Evolutionary conservation across 2,797 vertebrate species (phyloP), one percentile per base, ranked within the genome.

Genomic region (Phalloptychus januarius): DNA sequence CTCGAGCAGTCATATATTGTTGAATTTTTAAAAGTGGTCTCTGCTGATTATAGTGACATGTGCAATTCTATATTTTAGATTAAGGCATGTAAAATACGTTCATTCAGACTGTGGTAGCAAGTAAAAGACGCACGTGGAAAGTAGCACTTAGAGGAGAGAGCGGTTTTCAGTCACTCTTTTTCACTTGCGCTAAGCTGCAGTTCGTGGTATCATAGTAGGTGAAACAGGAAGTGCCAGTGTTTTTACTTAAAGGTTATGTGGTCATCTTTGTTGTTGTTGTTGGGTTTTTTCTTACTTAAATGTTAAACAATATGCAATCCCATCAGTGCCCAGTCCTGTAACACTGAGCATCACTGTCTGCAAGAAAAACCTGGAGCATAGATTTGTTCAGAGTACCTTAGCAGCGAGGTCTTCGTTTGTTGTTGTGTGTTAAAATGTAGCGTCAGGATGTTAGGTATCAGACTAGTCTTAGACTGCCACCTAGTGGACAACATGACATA

Each of bases 291-390:
- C 13, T 33, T 61, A 61, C 75, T 88, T 83, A 77, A 86, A 85
- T 87, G 86, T 93, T 73, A 77, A 81, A 91, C 86, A 75, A 91
- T 92, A 95, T 94, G 94, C 94, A 95, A 95, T 90, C 91, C 91
- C 90, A 84, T 86, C 81, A 86, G 91, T 93, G 90, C 91, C 89
- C 91, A 74, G 85, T 79, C 88, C 65, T 31, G 65, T 79, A 28
- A 81, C 88, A 80, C 83, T 83, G 85, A 90, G 89, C 86, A 83
- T 72, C 61, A 79, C 80, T 33, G 77, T 84, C 82, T 79, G 85
- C 89, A 81, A 87, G 72, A 78, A 38, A 61, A 81, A 18, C 46
- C 76, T 77, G 80, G 73, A 75, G 75, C 50, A 4, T 86, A 74
- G 79, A 70, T 50, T 67, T 86, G 74, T 76, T 40, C 70, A 72